A percentile compares a stretch with the other conserved stretches of the same genome.
These are phyloP conservation scores for Drosophila kikkawai DNA, from an alignment of 1,140 invertebrate species.

Conservation along the genomic window DNA sequence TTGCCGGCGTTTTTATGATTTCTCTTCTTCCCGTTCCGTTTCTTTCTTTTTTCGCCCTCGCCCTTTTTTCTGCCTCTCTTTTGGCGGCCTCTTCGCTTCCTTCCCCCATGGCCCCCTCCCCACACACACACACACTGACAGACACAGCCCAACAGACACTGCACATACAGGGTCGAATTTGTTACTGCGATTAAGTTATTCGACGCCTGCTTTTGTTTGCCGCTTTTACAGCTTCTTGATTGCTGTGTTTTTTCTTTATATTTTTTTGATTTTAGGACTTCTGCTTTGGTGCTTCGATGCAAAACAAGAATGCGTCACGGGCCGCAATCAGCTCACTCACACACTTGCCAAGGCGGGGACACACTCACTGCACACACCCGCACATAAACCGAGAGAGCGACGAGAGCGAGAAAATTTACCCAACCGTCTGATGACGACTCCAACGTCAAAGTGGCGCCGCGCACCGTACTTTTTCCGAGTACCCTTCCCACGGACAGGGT, in stretches of 20 bases:
- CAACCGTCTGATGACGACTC: slow-evolving; percentile 78
- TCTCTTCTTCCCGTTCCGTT: slow-evolving; percentile 50
- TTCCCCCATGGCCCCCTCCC: slow-evolving; percentile 28
- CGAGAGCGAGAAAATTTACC: slow-evolving; percentile 73
- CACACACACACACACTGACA: slow-evolving; percentile 26
- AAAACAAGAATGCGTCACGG: slow-evolving; percentile 80
- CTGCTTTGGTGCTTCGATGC: slow-evolving; percentile 59
- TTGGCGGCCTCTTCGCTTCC: slow-evolving; percentile 55
- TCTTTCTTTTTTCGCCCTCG: slow-evolving; percentile 55
- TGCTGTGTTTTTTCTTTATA: slow-evolving; percentile 20
- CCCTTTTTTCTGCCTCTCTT: slow-evolving; percentile 53
- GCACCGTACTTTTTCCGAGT: slow-evolving; percentile 53
- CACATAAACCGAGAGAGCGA: slow-evolving; percentile 43
- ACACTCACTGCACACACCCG: slow-evolving; percentile 22
- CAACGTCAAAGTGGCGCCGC: slow-evolving; percentile 76
- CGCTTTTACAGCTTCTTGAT: slow-evolving; percentile 34
- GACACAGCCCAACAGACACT: slow-evolving; percentile 45
- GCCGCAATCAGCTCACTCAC: slow-evolving; percentile 45
- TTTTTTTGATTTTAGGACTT: slow-evolving; percentile 40
- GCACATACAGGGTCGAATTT: slow-evolving; percentile 46
- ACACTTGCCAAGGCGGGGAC: slow-evolving; percentile 26
- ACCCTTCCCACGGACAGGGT: slow-evolving; percentile 63
- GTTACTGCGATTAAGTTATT: slow-evolving; percentile 18
- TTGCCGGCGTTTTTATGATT: slow-evolving; percentile 75
- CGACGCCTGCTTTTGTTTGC: slow-evolving; percentile 24